Percentiles rank a stretch among this genome's conserved stretches.
Conservation (phyloP, 2,113 vertebrate species). For the Rousettus leschenaultii region DNA sequence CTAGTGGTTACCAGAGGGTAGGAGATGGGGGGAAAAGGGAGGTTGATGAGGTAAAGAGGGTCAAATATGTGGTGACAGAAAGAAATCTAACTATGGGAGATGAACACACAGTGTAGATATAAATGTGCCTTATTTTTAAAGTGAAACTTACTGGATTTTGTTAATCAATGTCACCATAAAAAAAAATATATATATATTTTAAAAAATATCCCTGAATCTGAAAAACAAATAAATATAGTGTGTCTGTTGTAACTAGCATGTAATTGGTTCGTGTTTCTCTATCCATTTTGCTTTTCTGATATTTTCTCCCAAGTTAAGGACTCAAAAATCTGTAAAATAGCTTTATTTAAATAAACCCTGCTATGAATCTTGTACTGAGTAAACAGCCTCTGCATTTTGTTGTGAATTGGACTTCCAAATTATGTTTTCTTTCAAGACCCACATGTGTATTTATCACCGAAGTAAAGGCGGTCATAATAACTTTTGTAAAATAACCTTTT, state of each 20-base stretch:
- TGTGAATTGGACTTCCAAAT: neutral
- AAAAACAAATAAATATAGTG: too few relatives aligned
- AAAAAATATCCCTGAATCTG: too few relatives aligned
- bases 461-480: neutral
- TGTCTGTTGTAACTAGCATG: neutral
- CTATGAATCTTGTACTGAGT: neutral
- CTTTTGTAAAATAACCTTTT: neutral
- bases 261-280: neutral
- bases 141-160: too few relatives aligned
- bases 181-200: too few relatives aligned
- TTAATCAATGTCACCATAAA: too few relatives aligned
- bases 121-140: too few relatives aligned
- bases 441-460: neutral
- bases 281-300: slow-evolving; percentile 1
- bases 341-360: slow-evolving; percentile 31
- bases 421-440: neutral
- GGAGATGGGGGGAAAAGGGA: too few relatives aligned
- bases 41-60: too few relatives aligned
- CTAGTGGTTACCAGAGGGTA: too few relatives aligned
- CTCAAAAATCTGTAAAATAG: slow-evolving; percentile 36
- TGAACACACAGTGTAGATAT: too few relatives aligned
- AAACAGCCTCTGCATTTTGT: neutral
- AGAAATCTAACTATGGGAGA: too few relatives aligned
- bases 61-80: too few relatives aligned
- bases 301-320: slow-evolving; percentile 24